phyloP scores from a whole-genome alignment of 2,888 invertebrate species.

The Labia minor region DNA sequence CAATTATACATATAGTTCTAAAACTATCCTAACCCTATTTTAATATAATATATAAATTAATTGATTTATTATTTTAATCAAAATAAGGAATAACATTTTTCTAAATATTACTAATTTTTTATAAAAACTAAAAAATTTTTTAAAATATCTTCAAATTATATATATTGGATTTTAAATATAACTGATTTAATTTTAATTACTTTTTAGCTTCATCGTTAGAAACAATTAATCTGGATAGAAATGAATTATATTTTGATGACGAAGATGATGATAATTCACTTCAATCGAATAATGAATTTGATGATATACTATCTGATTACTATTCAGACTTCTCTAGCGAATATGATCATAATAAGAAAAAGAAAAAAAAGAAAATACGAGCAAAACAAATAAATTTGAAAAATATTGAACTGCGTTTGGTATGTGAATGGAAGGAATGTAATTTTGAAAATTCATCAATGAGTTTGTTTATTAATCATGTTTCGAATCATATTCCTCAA shows the following conservation, averaged over 20 bases:
- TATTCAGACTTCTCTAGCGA: neutral
- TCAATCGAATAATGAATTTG: neutral
- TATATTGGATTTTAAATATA: too few relatives aligned
- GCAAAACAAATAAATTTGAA: neutral
- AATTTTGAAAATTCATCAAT: slow-evolving; percentile 36
- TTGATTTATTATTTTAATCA: too few relatives aligned
- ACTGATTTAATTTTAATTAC: too few relatives aligned
- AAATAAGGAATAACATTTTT: too few relatives aligned
- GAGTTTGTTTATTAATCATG: slow-evolving; percentile 45
- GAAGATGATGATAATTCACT: neutral
- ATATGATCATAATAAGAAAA: neutral
- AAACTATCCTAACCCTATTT: too few relatives aligned
- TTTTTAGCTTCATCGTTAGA: too few relatives aligned
- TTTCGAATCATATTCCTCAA: slow-evolving; percentile 42
- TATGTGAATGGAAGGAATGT: slow-evolving; percentile 53
- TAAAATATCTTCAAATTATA: too few relatives aligned
- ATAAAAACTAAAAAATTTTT: too few relatives aligned
- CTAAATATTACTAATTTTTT: too few relatives aligned
- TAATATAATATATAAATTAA: too few relatives aligned
- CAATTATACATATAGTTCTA: too few relatives aligned
- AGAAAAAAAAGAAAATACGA: neutral
- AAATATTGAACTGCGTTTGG: slow-evolving; percentile 36
- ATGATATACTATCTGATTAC: neutral
- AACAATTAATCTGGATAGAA: too few relatives aligned
- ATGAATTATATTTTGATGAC: neutral